Evolutionary conservation across 2,113 vertebrate genomes (phyloP).

Genomic region (Nyctereutes procyonoides): DNA sequence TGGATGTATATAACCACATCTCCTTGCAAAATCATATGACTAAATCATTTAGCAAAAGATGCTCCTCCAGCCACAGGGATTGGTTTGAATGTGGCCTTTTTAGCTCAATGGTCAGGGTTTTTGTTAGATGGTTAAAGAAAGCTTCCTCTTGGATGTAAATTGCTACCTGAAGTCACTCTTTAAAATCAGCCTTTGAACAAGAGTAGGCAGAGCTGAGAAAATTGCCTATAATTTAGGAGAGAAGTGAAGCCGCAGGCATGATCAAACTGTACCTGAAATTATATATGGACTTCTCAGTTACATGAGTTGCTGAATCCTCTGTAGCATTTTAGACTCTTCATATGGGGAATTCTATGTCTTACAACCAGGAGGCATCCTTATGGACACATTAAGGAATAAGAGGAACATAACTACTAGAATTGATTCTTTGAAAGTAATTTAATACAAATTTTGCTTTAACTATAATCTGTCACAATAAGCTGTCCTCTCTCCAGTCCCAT

Average conservation of each 20-base stretch:
- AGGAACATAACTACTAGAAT: background rate
- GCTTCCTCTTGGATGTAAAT: background rate
- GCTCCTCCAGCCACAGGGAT: background rate
- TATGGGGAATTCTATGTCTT: slow-evolving; percentile 20
- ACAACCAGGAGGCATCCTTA: background rate
- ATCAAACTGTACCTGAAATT: slow-evolving; percentile 19
- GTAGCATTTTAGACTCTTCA: slow-evolving; percentile 22
- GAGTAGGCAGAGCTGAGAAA: background rate
- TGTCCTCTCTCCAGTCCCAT: background rate
- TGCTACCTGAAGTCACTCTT: background rate
- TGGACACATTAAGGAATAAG: background rate
- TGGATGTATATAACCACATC: background rate
- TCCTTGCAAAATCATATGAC: background rate
- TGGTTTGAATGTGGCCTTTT: background rate
- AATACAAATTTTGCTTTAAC: slow-evolving; percentile 37
- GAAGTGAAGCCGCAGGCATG: background rate
- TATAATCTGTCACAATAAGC: background rate
- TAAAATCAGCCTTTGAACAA: slow-evolving; percentile 2
- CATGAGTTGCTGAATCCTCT: background rate
- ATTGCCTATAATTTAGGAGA: slow-evolving; percentile 20
- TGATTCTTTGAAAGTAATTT: slow-evolving; percentile 44
- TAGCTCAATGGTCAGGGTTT: background rate
- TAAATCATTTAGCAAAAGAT: background rate
- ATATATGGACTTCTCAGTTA: background rate
- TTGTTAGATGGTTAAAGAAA: slow-evolving; percentile 40